Evolutionary conservation across 2,113 vertebrate genomes (phyloP).

Genomic region (Hipposideros armiger): DNA sequence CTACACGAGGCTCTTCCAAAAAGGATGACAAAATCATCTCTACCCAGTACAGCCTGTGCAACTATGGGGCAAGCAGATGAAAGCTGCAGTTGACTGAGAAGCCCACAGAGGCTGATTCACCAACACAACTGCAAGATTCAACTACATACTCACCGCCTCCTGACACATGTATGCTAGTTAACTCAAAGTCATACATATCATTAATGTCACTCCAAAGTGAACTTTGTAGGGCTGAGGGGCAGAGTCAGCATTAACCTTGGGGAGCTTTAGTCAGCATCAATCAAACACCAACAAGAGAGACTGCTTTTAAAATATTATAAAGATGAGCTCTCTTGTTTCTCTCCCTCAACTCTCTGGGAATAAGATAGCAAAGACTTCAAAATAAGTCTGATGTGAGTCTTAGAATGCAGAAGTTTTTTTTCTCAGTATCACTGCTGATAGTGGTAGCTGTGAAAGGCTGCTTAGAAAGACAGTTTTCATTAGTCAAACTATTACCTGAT

Average conservation of each 20-base stretch:
- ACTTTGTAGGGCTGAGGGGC: neutral
- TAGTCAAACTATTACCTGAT: constrained; percentile 78
- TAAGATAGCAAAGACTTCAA: neutral
- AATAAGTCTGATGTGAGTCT: neutral
- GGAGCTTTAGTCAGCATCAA: neutral
- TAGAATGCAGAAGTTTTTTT: neutral
- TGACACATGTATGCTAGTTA: neutral
- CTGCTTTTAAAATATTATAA: neutral
- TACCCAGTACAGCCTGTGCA: constrained; percentile 65
- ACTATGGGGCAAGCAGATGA: constrained; percentile 54
- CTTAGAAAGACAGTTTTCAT: constrained; percentile 76
- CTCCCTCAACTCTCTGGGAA: neutral
- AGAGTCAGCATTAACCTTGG: neutral
- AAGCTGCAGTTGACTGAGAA: constrained; percentile 43
- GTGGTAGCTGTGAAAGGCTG: constrained; percentile 21
- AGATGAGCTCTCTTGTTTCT: constrained; percentile 30
- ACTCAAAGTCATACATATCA: neutral
- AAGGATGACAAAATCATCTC: constrained; percentile 73
- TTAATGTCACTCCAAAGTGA: neutral
- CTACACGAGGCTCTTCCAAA: constrained; percentile 59
- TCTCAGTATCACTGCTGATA: constrained; percentile 51
- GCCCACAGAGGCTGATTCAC: neutral
- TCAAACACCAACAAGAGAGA: neutral
- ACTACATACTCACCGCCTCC: neutral
- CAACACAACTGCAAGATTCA: neutral